Percentiles rank a stretch among this genome's conserved stretches.
Evolutionary conservation across 1,140 invertebrate species (phyloP).

Genomic region (Pseudomyrmex flavicornis): DNA sequence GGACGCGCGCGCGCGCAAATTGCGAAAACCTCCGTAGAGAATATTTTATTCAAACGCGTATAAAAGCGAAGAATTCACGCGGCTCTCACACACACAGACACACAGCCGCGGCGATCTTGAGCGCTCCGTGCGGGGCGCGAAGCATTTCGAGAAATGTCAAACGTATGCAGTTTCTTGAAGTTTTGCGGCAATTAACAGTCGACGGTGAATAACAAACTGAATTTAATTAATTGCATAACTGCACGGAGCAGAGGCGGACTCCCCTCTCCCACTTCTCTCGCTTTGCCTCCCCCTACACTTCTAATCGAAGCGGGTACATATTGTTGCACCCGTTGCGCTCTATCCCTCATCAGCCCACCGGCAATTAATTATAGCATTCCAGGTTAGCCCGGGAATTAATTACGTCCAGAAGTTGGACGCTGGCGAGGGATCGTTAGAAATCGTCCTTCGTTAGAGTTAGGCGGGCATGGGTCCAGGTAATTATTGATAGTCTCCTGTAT

Average conservation of each 20-base stretch:
- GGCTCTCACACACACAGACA: no score
- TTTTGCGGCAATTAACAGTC: constrained; percentile 72
- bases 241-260: constrained; percentile 59
- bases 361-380: constrained; percentile 81
- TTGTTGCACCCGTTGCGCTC: constrained; percentile 72
- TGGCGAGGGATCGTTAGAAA: constrained; percentile 77
- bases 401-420: constrained; percentile 79
- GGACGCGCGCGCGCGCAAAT: no score
- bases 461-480: constrained; percentile 69
- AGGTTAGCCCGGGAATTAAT: constrained; percentile 79
- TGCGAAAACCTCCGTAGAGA: no score
- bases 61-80: not conserved
- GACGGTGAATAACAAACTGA: constrained; percentile 72
- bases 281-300: constrained; percentile 25
- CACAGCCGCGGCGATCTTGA: constrained; percentile 28
- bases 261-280: not conserved
- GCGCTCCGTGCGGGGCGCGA: constrained; percentile 5
- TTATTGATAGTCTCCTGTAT: constrained; percentile 66
- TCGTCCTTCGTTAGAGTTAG: constrained; percentile 76
- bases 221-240: constrained; percentile 75
- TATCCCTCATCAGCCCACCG: constrained; percentile 74
- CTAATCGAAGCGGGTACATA: constrained; percentile 73
- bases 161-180: constrained; percentile 66
- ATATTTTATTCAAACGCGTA: no score
- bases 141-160: constrained; percentile 47